Conservation (phyloP, 2,113 vertebrate species). For the Indicator maculatus region DNA sequence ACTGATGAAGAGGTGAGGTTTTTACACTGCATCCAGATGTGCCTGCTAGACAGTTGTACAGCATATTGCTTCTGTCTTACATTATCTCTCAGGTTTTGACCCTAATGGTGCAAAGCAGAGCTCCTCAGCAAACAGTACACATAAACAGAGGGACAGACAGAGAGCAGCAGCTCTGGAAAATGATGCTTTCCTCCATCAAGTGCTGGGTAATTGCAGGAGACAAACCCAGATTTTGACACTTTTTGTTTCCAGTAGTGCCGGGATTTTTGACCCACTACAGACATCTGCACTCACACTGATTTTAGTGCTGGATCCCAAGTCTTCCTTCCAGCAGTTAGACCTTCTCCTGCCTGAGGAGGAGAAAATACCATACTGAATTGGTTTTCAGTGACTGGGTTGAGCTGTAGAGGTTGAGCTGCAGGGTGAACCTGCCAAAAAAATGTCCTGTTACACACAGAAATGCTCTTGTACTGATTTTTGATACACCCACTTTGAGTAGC, state of each 20-base stretch:
- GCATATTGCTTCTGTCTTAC: conserved; percentile 1
- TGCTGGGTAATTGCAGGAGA: not conserved
- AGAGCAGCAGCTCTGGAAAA: not conserved
- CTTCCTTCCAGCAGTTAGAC: not conserved
- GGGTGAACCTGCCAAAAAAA: not conserved
- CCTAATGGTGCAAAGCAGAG: not conserved
- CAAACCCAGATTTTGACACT: not conserved
- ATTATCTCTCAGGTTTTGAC: conserved; percentile 6
- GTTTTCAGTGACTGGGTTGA: not conserved
- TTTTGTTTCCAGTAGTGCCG: not conserved
- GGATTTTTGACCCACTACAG: not conserved
- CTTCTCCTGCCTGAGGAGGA: not conserved
- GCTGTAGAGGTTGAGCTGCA: not conserved
- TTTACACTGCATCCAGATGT: conserved; percentile 40
- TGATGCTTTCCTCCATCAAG: not conserved
- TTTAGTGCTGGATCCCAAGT: not conserved
- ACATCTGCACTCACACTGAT: not conserved
- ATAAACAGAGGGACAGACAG: not conserved
- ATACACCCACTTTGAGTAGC: not conserved
- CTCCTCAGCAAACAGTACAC: not conserved
- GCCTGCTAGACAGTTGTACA: not conserved
- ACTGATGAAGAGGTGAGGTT: not conserved
- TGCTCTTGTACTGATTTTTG: not conserved
- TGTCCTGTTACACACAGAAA: not conserved
- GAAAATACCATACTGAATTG: not conserved